phyloP scores from a whole-genome alignment of 2,113 vertebrate species.

The Gymnarchus niloticus region DNA sequence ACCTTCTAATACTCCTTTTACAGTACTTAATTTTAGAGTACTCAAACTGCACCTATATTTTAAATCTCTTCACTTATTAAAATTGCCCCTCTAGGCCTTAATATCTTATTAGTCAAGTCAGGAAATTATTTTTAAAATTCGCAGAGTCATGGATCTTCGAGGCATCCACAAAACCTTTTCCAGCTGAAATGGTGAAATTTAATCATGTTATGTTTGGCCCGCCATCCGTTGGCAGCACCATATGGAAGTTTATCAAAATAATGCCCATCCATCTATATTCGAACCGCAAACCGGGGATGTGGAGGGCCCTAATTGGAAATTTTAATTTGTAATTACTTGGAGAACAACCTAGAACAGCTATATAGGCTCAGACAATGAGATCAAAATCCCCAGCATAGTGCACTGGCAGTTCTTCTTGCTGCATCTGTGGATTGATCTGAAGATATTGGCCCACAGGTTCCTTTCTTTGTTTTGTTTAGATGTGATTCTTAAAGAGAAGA shows the following conservation, averaged over 20 bases:
- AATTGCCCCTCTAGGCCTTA: slow-evolving; percentile 35
- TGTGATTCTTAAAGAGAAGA: background rate
- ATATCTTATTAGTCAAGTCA: slow-evolving; percentile 41
- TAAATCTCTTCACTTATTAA: slow-evolving; percentile 33
- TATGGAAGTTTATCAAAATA: background rate
- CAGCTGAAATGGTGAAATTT: slow-evolving; percentile 33
- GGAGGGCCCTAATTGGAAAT: background rate
- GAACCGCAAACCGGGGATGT: background rate
- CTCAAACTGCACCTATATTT: slow-evolving; percentile 18
- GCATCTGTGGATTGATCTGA: background rate
- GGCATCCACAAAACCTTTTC: slow-evolving; percentile 39
- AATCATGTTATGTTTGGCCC: slow-evolving; percentile 45
- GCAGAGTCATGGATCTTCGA: slow-evolving; percentile 29
- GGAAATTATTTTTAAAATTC: slow-evolving; percentile 43
- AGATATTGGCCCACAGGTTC: background rate
- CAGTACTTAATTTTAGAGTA: slow-evolving; percentile 4
- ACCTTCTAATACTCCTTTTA: background rate
- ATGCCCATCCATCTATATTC: background rate
- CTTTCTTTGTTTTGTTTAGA: background rate
- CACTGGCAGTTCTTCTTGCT: background rate
- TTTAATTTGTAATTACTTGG: background rate
- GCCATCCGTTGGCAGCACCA: slow-evolving; percentile 31
- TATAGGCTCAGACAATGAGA: background rate
- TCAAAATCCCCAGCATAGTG: background rate
- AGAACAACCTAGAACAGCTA: no score